phyloP scores from a whole-genome alignment of 2,888 invertebrate species.

The Stramonita haemastoma region DNA sequence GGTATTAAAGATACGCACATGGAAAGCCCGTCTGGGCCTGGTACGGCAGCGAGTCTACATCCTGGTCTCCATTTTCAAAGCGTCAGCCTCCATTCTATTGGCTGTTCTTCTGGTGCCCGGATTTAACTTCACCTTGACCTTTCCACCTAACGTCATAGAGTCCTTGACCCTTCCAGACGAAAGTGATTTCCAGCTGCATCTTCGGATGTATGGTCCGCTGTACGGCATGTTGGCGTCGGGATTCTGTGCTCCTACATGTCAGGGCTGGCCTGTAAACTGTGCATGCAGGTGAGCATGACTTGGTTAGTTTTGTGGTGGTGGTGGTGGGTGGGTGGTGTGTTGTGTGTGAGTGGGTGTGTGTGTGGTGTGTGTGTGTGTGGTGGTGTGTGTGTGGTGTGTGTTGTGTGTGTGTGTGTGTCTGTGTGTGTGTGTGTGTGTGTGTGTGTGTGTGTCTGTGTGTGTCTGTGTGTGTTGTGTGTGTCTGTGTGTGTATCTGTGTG shows the following conservation, averaged over 20 bases:
- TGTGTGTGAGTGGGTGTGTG: neutral
- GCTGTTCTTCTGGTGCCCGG: slow-evolving; percentile 58
- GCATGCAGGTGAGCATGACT: slow-evolving; percentile 74
- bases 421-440: neutral
- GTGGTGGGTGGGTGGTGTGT: no score
- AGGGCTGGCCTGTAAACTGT: slow-evolving; percentile 80
- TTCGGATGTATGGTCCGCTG: slow-evolving; percentile 61
- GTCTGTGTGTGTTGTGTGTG: neutral
- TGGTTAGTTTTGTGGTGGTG: neutral
- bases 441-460: neutral
- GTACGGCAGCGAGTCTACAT: slow-evolving; percentile 62
- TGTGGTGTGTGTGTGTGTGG: neutral
- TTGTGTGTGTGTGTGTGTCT: neutral
- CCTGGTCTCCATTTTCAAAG: slow-evolving; percentile 53
- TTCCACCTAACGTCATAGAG: slow-evolving; percentile 36
- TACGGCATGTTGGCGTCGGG: slow-evolving; percentile 64
- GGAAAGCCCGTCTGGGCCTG: slow-evolving; percentile 62
- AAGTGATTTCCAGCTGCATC: slow-evolving; percentile 41
- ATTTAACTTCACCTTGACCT: slow-evolving; percentile 58
- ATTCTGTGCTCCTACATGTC: slow-evolving; percentile 77
- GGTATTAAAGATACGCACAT: slow-evolving; percentile 54
- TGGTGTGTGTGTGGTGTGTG: neutral
- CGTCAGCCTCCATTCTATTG: slow-evolving; percentile 60
- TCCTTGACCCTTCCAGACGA: neutral
- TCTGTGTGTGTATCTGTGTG: neutral